These are phyloP conservation scores for Copidosoma aretas DNA, from an alignment of 2,888 invertebrate genomes.

Conservation along the genomic window DNA sequence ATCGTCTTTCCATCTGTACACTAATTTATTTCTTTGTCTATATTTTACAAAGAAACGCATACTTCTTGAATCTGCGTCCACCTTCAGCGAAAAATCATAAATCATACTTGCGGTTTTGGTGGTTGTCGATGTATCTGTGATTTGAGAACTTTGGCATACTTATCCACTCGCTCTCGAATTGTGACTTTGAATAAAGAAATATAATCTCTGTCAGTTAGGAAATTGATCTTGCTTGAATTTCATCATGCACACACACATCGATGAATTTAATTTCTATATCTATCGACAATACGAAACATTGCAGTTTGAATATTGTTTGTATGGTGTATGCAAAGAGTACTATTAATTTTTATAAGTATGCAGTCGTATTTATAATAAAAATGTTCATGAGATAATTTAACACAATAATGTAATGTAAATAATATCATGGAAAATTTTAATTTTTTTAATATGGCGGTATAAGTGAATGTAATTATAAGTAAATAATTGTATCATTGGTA, in stretches of 20 bases:
- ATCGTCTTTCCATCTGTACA: conserved; percentile 8
- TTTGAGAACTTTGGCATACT: conserved; percentile 32
- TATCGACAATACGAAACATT: conserved; percentile 5
- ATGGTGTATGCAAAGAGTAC: conserved; percentile 6
- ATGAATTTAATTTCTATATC: conserved; percentile 4
- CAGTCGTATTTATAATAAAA: too few species aligned
- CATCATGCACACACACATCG: conserved; percentile 3
- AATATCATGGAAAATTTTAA: too few species aligned
- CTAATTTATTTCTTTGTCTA: conserved; percentile 48
- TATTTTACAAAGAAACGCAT: conserved; percentile 46
- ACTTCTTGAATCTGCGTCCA: conserved; percentile 13
- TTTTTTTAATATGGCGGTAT: too few species aligned
- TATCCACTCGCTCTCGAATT: conserved; percentile 29
- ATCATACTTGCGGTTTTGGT: background rate
- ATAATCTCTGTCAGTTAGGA: conserved; percentile 21
- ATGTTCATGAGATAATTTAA: conserved; percentile 1
- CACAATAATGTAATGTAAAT: too few species aligned
- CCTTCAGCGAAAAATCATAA: conserved; percentile 32
- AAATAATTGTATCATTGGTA: too few species aligned
- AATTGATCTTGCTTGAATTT: conserved; percentile 24
- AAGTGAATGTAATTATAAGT: too few species aligned
- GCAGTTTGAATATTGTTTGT: conserved; percentile 8
- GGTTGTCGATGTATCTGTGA: conserved; percentile 39
- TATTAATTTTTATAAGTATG: too few species aligned
- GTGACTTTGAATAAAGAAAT: conserved; percentile 37